These are phyloP conservation scores for Pluvialis apricaria DNA, from an alignment of 2,113 vertebrate species.

Conservation along the genomic window DNA sequence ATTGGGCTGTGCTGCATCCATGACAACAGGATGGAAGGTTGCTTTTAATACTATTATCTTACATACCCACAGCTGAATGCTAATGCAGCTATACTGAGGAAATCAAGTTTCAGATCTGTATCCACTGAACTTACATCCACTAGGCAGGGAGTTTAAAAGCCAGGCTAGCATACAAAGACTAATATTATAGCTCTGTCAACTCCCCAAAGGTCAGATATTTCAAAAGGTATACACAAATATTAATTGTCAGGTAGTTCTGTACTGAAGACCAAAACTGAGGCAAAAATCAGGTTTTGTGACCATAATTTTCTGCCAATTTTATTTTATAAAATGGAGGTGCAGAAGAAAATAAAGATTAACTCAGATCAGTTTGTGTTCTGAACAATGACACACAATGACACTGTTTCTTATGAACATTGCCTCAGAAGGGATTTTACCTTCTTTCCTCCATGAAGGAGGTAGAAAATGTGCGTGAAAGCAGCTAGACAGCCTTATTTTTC, in stretches of 20 bases:
- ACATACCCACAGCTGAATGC: constrained; percentile 79
- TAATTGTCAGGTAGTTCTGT: constrained; percentile 43
- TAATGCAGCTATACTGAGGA: constrained; percentile 76
- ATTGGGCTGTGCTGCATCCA: constrained; percentile 78
- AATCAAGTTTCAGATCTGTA: constrained; percentile 79
- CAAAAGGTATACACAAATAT: constrained; percentile 36
- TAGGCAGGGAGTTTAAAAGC: constrained; percentile 55
- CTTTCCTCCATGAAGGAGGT: not conserved
- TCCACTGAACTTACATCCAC: constrained; percentile 70
- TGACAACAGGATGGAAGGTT: constrained; percentile 82
- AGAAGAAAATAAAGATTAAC: constrained; percentile 32
- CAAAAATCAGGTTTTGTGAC: constrained; percentile 45
- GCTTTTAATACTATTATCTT: constrained; percentile 84
- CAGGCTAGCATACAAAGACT: constrained; percentile 40
- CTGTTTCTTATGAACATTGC: not conserved
- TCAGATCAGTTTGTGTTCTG: not conserved
- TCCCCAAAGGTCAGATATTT: constrained; percentile 58
- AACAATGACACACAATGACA: not conserved
- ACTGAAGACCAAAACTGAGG: not conserved
- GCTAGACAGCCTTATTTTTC: not conserved
- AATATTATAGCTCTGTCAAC: constrained; percentile 45
- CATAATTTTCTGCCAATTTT: constrained; percentile 1
- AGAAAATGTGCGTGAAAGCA: not conserved
- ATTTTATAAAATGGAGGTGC: constrained; percentile 12
- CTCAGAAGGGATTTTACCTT: not conserved